These are phyloP conservation scores for Pterocles burchelli DNA, from an alignment of 2,113 vertebrate genomes.

Conservation along the genomic window DNA sequence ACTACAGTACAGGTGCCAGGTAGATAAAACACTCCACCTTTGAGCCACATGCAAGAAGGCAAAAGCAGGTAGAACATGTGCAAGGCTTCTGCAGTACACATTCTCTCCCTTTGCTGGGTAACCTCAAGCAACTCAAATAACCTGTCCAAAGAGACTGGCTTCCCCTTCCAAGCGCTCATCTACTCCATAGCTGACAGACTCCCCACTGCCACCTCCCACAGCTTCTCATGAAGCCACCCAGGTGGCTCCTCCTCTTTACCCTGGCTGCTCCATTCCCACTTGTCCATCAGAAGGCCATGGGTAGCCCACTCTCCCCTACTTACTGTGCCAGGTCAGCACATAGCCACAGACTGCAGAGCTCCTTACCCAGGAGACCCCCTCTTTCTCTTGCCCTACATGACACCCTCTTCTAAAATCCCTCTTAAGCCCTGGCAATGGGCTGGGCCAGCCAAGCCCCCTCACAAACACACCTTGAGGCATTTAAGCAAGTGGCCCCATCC, in stretches of 20 bases:
- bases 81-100: not conserved
- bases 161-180: not conserved
- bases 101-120: not conserved
- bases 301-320: not conserved
- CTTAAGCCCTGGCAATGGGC: not conserved
- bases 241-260: not conserved
- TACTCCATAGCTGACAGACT: not conserved
- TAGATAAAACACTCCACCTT: not conserved
- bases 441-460: not conserved
- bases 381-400: not conserved
- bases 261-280: not conserved
- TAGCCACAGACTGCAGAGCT: not conserved
- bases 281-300: not conserved
- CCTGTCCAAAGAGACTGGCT: not conserved
- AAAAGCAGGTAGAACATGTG: not conserved
- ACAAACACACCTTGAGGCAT: not conserved
- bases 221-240: not conserved
- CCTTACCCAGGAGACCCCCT: not conserved
- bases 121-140: not conserved
- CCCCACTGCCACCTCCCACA: not conserved
- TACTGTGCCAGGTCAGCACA: not conserved
- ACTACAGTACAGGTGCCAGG: not conserved
- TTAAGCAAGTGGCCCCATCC: not conserved
- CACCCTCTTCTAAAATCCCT: not conserved
- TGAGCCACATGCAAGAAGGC: rapidly evolving